Evolutionary conservation across 2,113 vertebrate genomes (phyloP), one percentile per base, ranked within the genome.

Genomic region (Empidonax alnorum): DNA sequence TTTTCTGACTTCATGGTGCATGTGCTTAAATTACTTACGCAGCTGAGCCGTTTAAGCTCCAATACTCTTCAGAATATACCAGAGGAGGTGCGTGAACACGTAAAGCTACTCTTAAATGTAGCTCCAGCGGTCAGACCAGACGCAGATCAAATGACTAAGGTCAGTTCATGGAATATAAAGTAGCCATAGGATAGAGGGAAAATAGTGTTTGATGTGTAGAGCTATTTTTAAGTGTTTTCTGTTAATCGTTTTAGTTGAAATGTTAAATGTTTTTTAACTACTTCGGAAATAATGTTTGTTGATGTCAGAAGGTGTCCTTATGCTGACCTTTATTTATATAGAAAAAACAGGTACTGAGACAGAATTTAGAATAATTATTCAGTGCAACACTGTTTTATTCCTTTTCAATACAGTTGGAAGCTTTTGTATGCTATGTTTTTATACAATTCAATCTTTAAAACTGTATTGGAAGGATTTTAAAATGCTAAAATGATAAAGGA

Each of bases 61-160:
- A 97, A 97, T 55, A 93, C 98, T 79, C 97, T 99, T 69, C 98
- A 98, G 86, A 98, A 97, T 86, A 98, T 99, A 91, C 99, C 99
- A 3, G 99, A 99, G 61, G 99, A 99, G 44, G 99, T 99, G 68
- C 97, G 98, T 67, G 99, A 99, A 39, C 99, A 99, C 3, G 98
- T 99, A 41, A 99, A 99, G 96, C 98, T 99, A 46, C 98, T 99
- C 84, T 97, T 99, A 71, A 99, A 99, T 30, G 98, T 99, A 71
- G 98, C 99, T 52, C 98, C 99, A 18, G 98, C 98, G 30, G 99
- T 99, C 72, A 98, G 99, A 77, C 99, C 99, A 33, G 99, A 99
- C 3, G 99, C 99, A 35, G 99, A 99, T 97, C 99, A 99, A 96
- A 99, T 99, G 98, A 99, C 99, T 81, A 99, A 99, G 98, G 99